Conservation (phyloP, 2,797 vertebrate genomes). For the Distichodus sexfasciatus region DNA sequence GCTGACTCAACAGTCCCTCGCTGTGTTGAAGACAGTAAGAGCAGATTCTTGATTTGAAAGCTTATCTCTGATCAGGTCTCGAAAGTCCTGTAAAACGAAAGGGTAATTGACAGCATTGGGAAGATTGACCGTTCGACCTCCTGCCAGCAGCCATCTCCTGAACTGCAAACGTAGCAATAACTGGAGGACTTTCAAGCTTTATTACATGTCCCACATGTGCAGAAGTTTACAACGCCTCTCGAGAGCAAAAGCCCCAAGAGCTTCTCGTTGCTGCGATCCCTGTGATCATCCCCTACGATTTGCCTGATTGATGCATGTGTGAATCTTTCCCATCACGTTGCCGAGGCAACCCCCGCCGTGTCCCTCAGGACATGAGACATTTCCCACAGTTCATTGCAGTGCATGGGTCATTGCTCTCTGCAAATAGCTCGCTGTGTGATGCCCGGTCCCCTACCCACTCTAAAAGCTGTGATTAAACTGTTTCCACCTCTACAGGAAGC, state of each 20-base stretch:
- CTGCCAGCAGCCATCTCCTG: constrained; percentile 34
- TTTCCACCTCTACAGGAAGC: constrained; percentile 49
- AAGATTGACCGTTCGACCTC: constrained; percentile 30
- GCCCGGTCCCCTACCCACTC: constrained; percentile 30
- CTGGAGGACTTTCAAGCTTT: constrained; percentile 52
- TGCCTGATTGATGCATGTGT: constrained; percentile 46
- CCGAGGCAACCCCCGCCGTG: constrained; percentile 41
- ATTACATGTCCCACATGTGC: constrained; percentile 60
- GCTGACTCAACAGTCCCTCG: constrained; percentile 39
- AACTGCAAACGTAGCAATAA: constrained; percentile 33
- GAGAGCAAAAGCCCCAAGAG: neutral
- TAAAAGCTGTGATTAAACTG: constrained; percentile 53
- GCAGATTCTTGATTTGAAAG: constrained; percentile 34
- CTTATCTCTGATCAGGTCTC: constrained; percentile 34
- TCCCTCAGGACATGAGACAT: constrained; percentile 45
- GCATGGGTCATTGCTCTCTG: constrained; percentile 54
- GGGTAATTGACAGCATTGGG: constrained; percentile 41
- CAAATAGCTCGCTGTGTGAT: constrained; percentile 51
- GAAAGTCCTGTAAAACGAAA: constrained; percentile 8
- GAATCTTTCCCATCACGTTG: constrained; percentile 41
- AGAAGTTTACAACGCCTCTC: constrained; percentile 48
- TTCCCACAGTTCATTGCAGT: constrained; percentile 43
- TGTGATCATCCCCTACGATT: constrained; percentile 36
- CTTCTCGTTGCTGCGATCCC: constrained; percentile 22
- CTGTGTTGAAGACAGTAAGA: constrained; percentile 25